A percentile compares a stretch with the other conserved stretches of the same genome.
phyloP scores from a whole-genome alignment of 2,888 invertebrate genomes.

The Schizotus pectinicornis region DNA sequence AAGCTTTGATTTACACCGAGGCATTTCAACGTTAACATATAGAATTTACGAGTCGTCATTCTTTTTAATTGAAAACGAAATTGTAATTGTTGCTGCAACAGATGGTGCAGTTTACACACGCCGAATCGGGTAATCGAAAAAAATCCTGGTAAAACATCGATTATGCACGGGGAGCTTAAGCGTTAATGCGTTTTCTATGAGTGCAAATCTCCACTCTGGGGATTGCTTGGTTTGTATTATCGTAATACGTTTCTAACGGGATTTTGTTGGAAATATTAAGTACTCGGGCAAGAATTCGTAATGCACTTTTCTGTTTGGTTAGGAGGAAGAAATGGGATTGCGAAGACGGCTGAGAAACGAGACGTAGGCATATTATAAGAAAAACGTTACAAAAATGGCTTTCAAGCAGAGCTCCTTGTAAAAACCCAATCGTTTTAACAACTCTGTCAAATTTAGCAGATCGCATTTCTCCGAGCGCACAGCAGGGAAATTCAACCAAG shows the following conservation, averaged over 20 bases:
- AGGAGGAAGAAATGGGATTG: constrained; percentile 2
- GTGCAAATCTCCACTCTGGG: constrained; percentile 35
- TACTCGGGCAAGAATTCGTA: constrained; percentile 12
- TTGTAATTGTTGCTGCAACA: constrained; percentile 18
- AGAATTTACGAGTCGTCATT: too few species aligned
- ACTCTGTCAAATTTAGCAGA: too few species aligned
- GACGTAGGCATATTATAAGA: too few species aligned
- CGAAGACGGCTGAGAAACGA: too few species aligned
- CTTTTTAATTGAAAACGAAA: too few species aligned
- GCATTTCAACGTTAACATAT: too few species aligned
- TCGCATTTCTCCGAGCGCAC: too few species aligned
- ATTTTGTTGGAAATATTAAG: constrained; percentile 35
- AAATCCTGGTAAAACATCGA: constrained; percentile 28
- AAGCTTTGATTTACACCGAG: too few species aligned
- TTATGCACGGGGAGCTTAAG: constrained; percentile 31
- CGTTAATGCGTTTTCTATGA: constrained; percentile 39
- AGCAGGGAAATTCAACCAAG: too few species aligned
- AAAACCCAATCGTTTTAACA: too few species aligned
- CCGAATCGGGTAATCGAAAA: constrained; percentile 16
- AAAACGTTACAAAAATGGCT: too few species aligned
- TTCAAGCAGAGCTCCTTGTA: too few species aligned
- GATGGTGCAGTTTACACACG: constrained; percentile 22
- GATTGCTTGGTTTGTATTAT: constrained; percentile 40
- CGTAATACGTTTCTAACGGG: constrained; percentile 40
- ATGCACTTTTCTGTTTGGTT: constrained; percentile 8